These are phyloP conservation scores for Stictonetta naevosa DNA, from an alignment of 2,113 vertebrate species.

Conservation along the genomic window DNA sequence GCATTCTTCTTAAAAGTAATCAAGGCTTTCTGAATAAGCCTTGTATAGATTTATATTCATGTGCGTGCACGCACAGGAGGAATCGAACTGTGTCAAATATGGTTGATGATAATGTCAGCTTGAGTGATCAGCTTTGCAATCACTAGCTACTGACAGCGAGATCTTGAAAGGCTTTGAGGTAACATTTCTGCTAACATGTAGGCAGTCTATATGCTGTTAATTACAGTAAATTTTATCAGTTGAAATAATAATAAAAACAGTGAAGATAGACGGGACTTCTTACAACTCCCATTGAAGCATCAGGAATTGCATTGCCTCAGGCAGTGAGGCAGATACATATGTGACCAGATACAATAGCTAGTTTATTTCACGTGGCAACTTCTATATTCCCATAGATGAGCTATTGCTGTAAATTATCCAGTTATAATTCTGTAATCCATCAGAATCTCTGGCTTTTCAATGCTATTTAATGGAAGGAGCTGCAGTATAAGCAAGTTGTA, in stretches of 20 bases:
- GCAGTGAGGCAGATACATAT: not conserved
- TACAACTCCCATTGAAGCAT: not conserved
- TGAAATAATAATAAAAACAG: not conserved
- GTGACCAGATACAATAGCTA: not conserved
- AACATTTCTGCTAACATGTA: not conserved
- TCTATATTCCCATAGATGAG: not conserved
- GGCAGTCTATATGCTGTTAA: not conserved
- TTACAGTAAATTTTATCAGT: not conserved
- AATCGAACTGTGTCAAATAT: not conserved
- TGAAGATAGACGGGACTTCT: not conserved
- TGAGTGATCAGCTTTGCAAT: not conserved
- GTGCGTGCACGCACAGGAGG: not conserved
- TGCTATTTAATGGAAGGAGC: not conserved
- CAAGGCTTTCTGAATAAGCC: not conserved
- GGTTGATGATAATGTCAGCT: not conserved
- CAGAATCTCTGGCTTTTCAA: conserved; percentile 25
- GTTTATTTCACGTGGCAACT: conserved; percentile 14
- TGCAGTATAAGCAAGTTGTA: not conserved
- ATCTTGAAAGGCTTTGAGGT: not conserved
- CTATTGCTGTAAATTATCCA: conserved; percentile 17
- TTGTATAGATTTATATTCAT: not conserved
- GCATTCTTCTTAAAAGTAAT: not conserved
- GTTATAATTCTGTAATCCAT: conserved; percentile 44
- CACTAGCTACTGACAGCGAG: not conserved
- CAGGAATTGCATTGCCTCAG: conserved; percentile 16